Conservation (phyloP, 2,888 invertebrate genomes). For the Holacanthella duospinosa region DNA sequence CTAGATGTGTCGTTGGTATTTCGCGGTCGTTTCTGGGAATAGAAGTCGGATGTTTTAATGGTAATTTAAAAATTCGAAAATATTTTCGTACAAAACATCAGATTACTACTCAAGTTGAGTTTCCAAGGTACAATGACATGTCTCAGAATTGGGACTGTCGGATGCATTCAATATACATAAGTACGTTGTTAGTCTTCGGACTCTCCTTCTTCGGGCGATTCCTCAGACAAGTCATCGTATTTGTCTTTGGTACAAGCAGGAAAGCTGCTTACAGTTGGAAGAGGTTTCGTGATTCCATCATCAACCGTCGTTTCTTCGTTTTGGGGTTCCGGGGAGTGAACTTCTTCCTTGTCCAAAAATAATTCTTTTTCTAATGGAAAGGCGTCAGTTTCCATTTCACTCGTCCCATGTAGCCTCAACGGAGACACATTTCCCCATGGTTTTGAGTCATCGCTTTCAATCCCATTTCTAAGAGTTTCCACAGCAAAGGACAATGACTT, state of each 20-base stretch:
- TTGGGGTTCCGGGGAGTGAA: background rate
- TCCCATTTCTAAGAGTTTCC: background rate
- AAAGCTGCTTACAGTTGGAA: background rate
- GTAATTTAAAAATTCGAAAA: too few species aligned
- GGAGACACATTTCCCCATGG: background rate
- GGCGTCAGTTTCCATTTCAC: background rate
- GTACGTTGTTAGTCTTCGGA: background rate
- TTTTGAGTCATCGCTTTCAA: background rate
- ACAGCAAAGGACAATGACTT: background rate
- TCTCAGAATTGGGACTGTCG: too few species aligned
- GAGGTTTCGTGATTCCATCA: background rate
- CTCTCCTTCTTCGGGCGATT: background rate
- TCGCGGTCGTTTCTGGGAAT: too few species aligned
- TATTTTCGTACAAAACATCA: too few species aligned
- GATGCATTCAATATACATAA: too few species aligned
- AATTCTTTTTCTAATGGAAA: background rate
- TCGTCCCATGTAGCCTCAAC: background rate
- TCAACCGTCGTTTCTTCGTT: background rate
- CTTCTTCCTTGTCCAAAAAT: background rate
- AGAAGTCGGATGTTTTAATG: too few species aligned
- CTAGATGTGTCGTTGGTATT: too few species aligned
- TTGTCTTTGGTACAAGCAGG: background rate
- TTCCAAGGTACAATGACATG: too few species aligned
- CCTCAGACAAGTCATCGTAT: constrained; percentile 1
- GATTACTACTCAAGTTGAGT: too few species aligned